Base-by-base conservation (phyloP, 2,888 invertebrate species). In the Ectemnius cavifrons region DNA sequence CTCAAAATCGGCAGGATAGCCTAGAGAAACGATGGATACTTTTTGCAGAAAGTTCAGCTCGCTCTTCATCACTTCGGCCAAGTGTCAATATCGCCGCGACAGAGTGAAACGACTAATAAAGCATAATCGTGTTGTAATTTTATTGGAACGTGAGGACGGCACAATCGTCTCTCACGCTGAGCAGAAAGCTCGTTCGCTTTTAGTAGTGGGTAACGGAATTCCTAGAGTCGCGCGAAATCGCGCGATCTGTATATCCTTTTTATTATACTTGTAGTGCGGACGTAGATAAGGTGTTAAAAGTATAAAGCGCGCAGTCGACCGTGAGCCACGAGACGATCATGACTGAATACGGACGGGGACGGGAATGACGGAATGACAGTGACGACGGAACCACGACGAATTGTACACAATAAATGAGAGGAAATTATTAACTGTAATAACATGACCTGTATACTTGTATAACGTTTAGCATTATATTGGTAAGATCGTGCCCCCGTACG, bases 391-490 rank as follows among this genome's bases (percentile, higher is more conserved):
- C 37, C 37, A 81, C 86, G 88, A 88, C 85, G 82, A 37, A 86
- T 87, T 86, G 86, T 84, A 86, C 37, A 84, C 77, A 84, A 77
- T 82, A 86, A 37, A 84, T 81, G 82, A 84, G 37, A 83, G 80
- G 84, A 89, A 89, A 89, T 89, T 89, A 86, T 88, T 83, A 87
- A 89, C 87, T 88, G 86, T 89, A 89, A 89, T 88, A 86, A 88
- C 83, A 88, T 87, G 85, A 89, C 88, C 86, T 89, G 86, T 89
- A 88, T 89, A 89, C 87, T 89, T 89, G 88, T 89, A 23, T 23
- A 89, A 90, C 88, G 86, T 89, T 89, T 90, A 90, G 90, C 87
- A 89, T 90, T 89, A 89, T 89, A 90, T 90, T 88, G 87, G 89
- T 90, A 90, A 90, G 90, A 85, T 89, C 86, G 85, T 83, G 84